Conservation (phyloP, 2,113 vertebrate genomes). For the Catharus bicknelli region DNA sequence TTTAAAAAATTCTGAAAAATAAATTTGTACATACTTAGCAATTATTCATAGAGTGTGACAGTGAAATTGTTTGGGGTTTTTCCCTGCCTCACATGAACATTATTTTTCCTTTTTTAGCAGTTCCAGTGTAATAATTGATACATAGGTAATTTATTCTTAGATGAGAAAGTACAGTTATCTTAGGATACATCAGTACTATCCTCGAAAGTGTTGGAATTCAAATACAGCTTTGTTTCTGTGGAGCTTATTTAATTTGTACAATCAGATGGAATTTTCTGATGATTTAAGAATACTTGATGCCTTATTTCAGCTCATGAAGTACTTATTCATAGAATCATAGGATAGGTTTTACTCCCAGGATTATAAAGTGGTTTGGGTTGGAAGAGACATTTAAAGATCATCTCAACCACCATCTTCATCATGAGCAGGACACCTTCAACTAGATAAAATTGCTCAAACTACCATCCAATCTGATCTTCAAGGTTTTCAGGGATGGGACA, state of each 20-base stretch:
- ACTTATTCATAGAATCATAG: not conserved
- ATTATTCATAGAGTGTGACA: not conserved
- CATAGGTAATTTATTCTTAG: not conserved
- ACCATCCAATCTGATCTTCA: no score
- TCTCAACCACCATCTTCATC: not conserved
- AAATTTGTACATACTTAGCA: not conserved
- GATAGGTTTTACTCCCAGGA: not conserved
- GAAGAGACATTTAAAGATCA: not conserved
- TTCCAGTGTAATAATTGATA: not conserved
- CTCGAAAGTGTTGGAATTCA: not conserved
- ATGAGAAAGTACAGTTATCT: not conserved
- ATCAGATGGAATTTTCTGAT: not conserved
- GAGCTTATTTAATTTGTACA: not conserved
- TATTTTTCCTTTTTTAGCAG: not conserved
- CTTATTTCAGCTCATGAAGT: not conserved
- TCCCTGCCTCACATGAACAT: not conserved
- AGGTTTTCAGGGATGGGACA: not conserved
- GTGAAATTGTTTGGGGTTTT: not conserved
- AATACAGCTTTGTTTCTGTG: not conserved
- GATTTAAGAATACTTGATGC: not conserved
- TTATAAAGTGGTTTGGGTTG: not conserved
- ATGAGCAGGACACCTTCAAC: not conserved
- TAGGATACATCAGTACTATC: rapidly evolving
- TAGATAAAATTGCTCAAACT: not conserved
- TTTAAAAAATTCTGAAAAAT: not conserved